A percentile compares a stretch with the other conserved stretches of the same genome.
Conservation (phyloP, 2,888 invertebrate genomes). For the Scaptomyza parva region DNA sequence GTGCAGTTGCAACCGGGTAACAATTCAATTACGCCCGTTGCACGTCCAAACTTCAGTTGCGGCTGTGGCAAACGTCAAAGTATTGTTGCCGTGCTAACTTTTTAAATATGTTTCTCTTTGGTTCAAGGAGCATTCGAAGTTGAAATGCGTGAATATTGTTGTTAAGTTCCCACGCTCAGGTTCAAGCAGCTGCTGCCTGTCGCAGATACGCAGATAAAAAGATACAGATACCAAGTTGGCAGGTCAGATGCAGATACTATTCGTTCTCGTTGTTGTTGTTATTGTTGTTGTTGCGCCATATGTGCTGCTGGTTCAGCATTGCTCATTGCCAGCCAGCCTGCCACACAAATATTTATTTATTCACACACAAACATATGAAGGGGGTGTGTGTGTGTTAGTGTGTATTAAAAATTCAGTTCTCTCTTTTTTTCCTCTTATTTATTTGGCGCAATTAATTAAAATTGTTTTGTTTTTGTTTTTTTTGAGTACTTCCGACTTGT, state of each 20-base stretch:
- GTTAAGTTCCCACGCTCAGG: conserved; percentile 73
- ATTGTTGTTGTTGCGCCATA: conserved; percentile 37
- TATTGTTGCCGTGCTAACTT: conserved; percentile 11
- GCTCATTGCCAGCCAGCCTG: conserved; percentile 12
- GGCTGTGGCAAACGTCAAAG: conserved; percentile 2
- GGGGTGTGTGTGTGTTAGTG: conserved; percentile 2
- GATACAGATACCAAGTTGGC: conserved; percentile 26
- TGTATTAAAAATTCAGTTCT: neutral
- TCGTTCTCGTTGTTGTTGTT: too few relatives aligned
- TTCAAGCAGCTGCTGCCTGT: conserved; percentile 60
- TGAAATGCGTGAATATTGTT: conserved; percentile 37
- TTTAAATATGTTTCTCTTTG: conserved; percentile 3
- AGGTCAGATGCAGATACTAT: conserved; percentile 30
- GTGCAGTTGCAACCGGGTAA: conserved; percentile 51
- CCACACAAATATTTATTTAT: conserved; percentile 44
- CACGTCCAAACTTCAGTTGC: conserved; percentile 2
- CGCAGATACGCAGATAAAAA: conserved; percentile 35
- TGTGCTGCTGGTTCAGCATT: conserved; percentile 28
- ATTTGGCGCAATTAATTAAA: conserved; percentile 66
- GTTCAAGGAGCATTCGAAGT: conserved; percentile 46
- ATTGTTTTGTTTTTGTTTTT: conserved; percentile 32
- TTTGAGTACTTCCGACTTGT: conserved; percentile 32
- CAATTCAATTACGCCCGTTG: conserved; percentile 64
- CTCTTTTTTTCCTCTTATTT: conserved; percentile 33
- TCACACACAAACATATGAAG: conserved; percentile 13